Evolutionary conservation across 1,140 invertebrate species (phyloP).

Genomic region (Steinernema khuongi): DNA sequence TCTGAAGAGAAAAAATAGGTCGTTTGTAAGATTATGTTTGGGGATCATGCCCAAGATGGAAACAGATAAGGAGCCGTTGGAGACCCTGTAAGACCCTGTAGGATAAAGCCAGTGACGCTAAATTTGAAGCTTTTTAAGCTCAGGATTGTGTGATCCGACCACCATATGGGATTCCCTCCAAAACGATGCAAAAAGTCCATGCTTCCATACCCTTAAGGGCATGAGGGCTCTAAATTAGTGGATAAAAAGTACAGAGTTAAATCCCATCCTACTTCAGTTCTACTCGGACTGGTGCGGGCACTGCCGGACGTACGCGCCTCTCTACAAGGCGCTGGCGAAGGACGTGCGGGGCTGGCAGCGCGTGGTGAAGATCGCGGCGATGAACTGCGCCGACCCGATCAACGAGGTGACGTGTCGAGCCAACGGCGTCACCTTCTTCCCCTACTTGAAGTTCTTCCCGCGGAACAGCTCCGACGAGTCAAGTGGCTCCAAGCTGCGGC

Average conservation of each 20-base stretch:
- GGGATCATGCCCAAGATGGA: no score
- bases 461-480: slow-evolving; percentile 45
- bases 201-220: no score
- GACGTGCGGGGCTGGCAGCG: slow-evolving; percentile 34
- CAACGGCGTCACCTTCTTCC: slow-evolving; percentile 39
- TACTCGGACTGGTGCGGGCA: slow-evolving; percentile 45
- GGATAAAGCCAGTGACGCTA: neutral
- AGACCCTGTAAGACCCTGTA: neutral
- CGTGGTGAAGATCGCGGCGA: slow-evolving; percentile 40
- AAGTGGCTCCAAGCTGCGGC: slow-evolving; percentile 41
- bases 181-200: no score
- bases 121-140: neutral
- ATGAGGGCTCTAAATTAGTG: neutral
- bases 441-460: slow-evolving; percentile 52
- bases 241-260: neutral
- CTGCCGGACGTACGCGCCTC: slow-evolving; percentile 37
- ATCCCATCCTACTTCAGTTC: slow-evolving; percentile 31
- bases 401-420: slow-evolving; percentile 35
- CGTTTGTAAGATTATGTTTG: no score
- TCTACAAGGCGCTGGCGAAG: slow-evolving; percentile 38
- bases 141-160: neutral
- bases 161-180: neutral
- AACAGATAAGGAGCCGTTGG: no score
- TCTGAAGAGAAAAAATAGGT: no score
- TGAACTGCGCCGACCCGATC: slow-evolving; percentile 41